phyloP scores from a whole-genome alignment of 2,797 vertebrate species.

The Pangasius djambal region DNA sequence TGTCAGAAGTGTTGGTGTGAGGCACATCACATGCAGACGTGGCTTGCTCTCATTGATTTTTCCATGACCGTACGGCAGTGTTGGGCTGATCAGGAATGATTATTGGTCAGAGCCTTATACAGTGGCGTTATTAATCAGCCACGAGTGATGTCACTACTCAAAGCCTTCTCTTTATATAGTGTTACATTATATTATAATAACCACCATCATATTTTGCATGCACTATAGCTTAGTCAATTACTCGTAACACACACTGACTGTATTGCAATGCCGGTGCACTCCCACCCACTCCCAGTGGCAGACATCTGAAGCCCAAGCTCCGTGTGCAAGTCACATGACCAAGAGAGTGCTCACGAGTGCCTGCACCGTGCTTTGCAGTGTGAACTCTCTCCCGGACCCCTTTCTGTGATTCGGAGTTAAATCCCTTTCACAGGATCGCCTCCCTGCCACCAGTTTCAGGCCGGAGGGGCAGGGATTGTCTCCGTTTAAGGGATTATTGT shows the following conservation, averaged over 20 bases:
- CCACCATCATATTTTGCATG: constrained; percentile 20
- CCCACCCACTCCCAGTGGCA: constrained; percentile 46
- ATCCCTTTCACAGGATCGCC: constrained; percentile 42
- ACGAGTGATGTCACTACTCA: constrained; percentile 10
- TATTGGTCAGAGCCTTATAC: neutral
- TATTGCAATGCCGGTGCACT: constrained; percentile 41
- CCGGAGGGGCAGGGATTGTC: constrained; percentile 19
- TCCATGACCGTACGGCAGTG: neutral
- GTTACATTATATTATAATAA: neutral
- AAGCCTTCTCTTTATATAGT: neutral
- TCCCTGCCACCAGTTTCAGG: constrained; percentile 11
- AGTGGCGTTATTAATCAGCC: constrained; percentile 22
- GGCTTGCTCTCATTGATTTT: constrained; percentile 8
- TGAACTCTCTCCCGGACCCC: constrained; percentile 31
- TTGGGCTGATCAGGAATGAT: neutral
- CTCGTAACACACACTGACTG: constrained; percentile 33
- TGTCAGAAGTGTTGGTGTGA: constrained; percentile 33
- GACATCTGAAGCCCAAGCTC: constrained; percentile 45
- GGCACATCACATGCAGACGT: constrained; percentile 21
- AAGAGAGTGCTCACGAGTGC: constrained; percentile 34
- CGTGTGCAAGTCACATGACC: constrained; percentile 52
- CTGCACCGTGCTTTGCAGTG: constrained; percentile 23
- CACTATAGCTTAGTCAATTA: constrained; percentile 37
- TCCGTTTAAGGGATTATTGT: constrained; percentile 62
- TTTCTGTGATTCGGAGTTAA: constrained; percentile 34